Conservation (phyloP, 30 jellyfish, hydroid and myxozoan species). For the Aurelia coerulea region DNA sequence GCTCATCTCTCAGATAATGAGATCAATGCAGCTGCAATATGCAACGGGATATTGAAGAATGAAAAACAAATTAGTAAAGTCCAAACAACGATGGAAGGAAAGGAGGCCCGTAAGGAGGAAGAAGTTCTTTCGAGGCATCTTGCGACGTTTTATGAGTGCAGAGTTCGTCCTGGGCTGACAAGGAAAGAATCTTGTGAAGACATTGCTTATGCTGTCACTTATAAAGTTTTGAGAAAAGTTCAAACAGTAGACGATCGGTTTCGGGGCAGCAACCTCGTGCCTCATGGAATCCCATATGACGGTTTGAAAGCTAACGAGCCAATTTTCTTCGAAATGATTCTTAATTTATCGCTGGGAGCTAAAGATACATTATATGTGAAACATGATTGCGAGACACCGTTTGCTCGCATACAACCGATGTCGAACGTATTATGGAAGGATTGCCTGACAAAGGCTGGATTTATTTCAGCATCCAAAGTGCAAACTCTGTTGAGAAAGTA, state of each 20-base stretch:
- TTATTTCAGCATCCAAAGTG: slow-evolving; percentile 66
- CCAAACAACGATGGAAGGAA: neutral
- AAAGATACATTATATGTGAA: slow-evolving; percentile 59
- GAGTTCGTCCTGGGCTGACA: slow-evolving; percentile 55
- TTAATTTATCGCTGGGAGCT: slow-evolving; percentile 57
- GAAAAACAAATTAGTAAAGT: neutral
- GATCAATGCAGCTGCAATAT: neutral
- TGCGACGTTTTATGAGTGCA: slow-evolving; percentile 49
- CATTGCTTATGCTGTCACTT: slow-evolving; percentile 71
- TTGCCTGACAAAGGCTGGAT: slow-evolving; percentile 64
- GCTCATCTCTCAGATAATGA: slow-evolving; percentile 56
- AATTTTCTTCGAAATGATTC: slow-evolving; percentile 75
- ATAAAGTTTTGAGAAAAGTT: slow-evolving; percentile 79
- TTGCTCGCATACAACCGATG: slow-evolving; percentile 70
- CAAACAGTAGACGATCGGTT: slow-evolving; percentile 84
- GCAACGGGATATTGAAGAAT: neutral
- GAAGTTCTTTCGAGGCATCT: slow-evolving; percentile 15
- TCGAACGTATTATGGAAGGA: slow-evolving; percentile 68
- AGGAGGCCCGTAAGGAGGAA: neutral
- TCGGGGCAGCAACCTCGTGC: slow-evolving; percentile 74
- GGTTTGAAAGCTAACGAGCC: slow-evolving; percentile 76
- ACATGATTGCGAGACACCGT: slow-evolving; percentile 46
- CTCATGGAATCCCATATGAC: slow-evolving; percentile 86
- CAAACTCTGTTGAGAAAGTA: slow-evolving; percentile 54
- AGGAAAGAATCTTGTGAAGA: slow-evolving; percentile 73